Conservation (phyloP, 2,888 invertebrate species). For the Serrognathus titanus region DNA sequence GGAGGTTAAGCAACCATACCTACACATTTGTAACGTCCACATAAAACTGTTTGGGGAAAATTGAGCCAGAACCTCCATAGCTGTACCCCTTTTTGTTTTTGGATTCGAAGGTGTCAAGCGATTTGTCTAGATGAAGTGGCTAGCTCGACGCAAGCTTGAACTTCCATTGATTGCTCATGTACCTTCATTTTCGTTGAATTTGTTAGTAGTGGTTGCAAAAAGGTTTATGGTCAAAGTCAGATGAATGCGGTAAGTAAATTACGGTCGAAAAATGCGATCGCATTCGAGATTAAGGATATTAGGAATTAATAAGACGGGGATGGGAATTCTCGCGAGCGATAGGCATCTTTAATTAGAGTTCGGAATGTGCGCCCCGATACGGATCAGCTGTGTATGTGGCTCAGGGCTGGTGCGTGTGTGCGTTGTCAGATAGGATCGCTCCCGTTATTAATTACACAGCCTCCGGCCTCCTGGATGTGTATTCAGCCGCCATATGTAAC, state of each 20-base stretch:
- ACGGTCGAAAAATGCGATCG: slow-evolving; percentile 36
- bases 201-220: too few species aligned
- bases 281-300: slow-evolving; percentile 40
- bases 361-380: slow-evolving; percentile 26
- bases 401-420: slow-evolving; percentile 29
- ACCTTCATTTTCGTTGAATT: too few species aligned
- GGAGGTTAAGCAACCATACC: too few species aligned
- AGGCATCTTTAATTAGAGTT: slow-evolving; percentile 32
- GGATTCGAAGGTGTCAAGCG: too few species aligned
- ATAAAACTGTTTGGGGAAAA: too few species aligned
- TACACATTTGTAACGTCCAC: too few species aligned
- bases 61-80: too few species aligned
- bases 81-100: too few species aligned
- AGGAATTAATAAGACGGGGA: slow-evolving; percentile 46
- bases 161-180: too few species aligned
- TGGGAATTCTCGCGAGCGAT: slow-evolving; percentile 41
- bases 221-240: too few species aligned
- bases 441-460: slow-evolving; percentile 33
- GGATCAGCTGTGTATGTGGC: slow-evolving; percentile 26
- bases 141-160: too few species aligned
- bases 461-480: slow-evolving; percentile 20
- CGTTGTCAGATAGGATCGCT: slow-evolving; percentile 29
- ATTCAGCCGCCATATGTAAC: slow-evolving; percentile 4
- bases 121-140: too few species aligned
- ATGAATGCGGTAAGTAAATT: background rate